These are phyloP conservation scores for Drosophila nasuta DNA, from an alignment of 1,140 invertebrate species.

Conservation along the genomic window DNA sequence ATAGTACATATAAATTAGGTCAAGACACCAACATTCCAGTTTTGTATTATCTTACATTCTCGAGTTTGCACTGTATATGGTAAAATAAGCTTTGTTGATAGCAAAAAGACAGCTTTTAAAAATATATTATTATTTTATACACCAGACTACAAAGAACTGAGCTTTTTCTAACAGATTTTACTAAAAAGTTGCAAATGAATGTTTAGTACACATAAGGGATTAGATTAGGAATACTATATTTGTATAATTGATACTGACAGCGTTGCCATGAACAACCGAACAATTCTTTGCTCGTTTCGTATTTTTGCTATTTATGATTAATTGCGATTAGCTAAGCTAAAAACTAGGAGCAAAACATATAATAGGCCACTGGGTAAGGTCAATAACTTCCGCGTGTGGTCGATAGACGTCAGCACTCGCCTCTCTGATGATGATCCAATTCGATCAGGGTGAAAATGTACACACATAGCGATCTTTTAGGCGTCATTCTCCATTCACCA, in stretches of 20 bases:
- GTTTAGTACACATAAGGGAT: neutral
- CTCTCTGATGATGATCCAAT: conserved; percentile 14
- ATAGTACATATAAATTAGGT: too few relatives aligned
- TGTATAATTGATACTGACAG: neutral
- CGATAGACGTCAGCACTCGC: conserved; percentile 27
- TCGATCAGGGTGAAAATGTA: conserved; percentile 2
- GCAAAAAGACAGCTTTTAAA: conserved; percentile 1
- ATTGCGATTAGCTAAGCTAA: conserved; percentile 46
- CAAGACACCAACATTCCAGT: too few relatives aligned
- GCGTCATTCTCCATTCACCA: neutral
- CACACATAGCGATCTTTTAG: conserved; percentile 16
- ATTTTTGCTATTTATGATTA: conserved; percentile 26
- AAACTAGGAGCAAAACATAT: conserved; percentile 33
- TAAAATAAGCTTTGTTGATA: conserved; percentile 20
- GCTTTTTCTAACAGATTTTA: neutral
- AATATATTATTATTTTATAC: conserved; percentile 9
- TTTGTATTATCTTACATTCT: too few relatives aligned
- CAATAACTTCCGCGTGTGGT: conserved; percentile 43
- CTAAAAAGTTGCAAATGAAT: neutral
- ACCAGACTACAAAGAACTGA: conserved; percentile 5
- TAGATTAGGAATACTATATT: neutral
- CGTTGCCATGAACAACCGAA: neutral
- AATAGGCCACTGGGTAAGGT: conserved; percentile 39
- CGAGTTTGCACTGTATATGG: neutral
- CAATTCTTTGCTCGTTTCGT: neutral